These are phyloP conservation scores for Pelagia noctiluca DNA, from an alignment of 30 jellyfish, hydroid and myxozoan genomes.

Conservation along the genomic window DNA sequence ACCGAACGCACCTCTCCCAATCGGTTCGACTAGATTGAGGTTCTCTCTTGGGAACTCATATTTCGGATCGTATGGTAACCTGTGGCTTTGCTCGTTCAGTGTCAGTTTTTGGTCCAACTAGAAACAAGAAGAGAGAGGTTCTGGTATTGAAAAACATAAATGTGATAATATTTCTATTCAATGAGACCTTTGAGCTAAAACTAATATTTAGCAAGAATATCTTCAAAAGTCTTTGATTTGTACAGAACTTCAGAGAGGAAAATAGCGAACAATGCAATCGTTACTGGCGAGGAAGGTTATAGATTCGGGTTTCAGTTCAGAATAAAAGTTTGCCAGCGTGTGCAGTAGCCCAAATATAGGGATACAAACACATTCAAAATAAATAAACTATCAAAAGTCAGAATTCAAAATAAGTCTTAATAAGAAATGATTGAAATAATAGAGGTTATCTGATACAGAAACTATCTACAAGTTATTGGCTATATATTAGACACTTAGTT, in stretches of 20 bases:
- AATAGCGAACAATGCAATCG: background rate
- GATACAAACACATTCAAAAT: too few species aligned
- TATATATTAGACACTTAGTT: background rate
- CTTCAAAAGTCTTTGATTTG: background rate
- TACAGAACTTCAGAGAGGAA: background rate
- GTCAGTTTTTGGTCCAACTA: conserved; percentile 82
- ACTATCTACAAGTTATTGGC: background rate
- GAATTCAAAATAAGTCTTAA: too few species aligned
- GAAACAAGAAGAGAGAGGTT: background rate
- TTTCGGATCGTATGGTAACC: conserved; percentile 88
- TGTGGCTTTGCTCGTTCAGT: conserved; percentile 78
- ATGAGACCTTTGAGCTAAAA: background rate
- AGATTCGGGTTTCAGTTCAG: background rate
- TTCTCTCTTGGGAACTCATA: conserved; percentile 98
- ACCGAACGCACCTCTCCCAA: conserved; percentile 98
- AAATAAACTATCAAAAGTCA: too few species aligned
- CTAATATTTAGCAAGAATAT: background rate
- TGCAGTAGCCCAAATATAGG: too few species aligned
- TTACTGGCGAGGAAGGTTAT: background rate
- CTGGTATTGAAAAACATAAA: background rate
- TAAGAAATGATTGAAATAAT: too few species aligned
- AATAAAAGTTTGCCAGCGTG: too few species aligned
- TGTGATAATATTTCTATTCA: background rate
- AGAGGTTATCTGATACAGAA: background rate
- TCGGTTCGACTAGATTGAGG: conserved; percentile 54